These are phyloP conservation scores for Brachionus rotundiformis DNA, from an alignment of 1,140 invertebrate genomes.

Conservation along the genomic window DNA sequence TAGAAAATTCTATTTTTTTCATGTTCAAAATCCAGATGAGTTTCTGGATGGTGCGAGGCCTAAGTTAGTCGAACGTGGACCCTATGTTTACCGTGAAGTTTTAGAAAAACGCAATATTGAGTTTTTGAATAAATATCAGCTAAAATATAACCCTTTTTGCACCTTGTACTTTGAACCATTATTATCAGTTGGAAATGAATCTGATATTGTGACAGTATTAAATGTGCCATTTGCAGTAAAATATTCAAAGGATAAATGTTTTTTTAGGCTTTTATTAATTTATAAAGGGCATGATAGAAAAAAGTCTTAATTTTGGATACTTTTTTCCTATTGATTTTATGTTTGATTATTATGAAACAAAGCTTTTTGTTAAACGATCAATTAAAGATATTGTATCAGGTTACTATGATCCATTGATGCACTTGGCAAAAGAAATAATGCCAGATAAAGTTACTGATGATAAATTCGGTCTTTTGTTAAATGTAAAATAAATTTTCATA, in stretches of 20 bases:
- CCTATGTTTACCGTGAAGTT: conserved; percentile 22
- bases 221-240: conserved; percentile 34
- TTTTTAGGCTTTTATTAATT: not conserved
- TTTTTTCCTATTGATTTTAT: not conserved
- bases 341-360: not conserved
- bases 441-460: not conserved
- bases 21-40: conserved; percentile 22
- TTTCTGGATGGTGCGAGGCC: not conserved
- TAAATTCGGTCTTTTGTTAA: conserved; percentile 38
- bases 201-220: not conserved
- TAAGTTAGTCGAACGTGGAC: not conserved
- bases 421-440: not conserved
- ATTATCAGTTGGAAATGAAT: not conserved
- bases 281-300: conserved; percentile 17
- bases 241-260: too few species aligned
- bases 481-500: not conserved
- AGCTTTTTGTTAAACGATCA: conserved; percentile 14
- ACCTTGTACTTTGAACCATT: not conserved
- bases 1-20: not conserved
- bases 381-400: conserved; percentile 13
- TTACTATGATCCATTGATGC: conserved; percentile 10
- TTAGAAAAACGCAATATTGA: conserved; percentile 8
- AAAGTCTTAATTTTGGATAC: not conserved
- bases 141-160: not conserved
- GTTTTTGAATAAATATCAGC: not conserved